These are phyloP conservation scores for Nannoperca australis DNA, from an alignment of 2,797 vertebrate genomes.

Conservation along the genomic window DNA sequence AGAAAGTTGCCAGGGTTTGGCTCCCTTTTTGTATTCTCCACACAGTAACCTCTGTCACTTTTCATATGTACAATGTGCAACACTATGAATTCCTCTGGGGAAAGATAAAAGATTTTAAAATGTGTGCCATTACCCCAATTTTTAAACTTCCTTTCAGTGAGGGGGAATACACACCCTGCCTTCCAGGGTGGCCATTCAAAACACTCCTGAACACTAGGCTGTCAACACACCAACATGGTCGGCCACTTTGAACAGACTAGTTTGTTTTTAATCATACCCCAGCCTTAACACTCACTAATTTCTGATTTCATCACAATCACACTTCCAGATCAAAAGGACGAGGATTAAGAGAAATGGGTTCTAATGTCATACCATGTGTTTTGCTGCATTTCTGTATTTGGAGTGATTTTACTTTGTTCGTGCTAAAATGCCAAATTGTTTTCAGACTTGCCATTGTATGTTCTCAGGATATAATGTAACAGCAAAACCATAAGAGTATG, in stretches of 20 bases:
- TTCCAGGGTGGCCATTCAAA: background rate
- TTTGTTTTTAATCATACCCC: background rate
- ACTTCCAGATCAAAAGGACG: background rate
- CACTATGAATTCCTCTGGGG: background rate
- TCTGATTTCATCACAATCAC: background rate
- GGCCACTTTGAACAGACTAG: background rate
- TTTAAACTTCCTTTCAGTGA: background rate
- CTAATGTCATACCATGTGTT: background rate
- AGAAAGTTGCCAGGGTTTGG: background rate
- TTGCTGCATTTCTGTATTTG: background rate
- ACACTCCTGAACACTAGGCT: background rate
- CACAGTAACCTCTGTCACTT: background rate
- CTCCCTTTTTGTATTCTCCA: background rate
- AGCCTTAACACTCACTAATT: background rate
- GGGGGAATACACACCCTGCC: too few species aligned
- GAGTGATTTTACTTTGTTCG: slow-evolving; percentile 9
- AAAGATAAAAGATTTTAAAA: background rate
- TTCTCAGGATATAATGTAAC: slow-evolving; percentile 1
- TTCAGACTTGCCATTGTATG: background rate
- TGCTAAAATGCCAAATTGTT: slow-evolving; percentile 6
- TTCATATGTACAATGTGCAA: background rate
- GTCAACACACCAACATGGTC: too few species aligned
- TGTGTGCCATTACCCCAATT: background rate
- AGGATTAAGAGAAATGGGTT: background rate
- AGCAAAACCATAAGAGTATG: slow-evolving; percentile 1